Conservation (phyloP, 2,888 invertebrate genomes). For the Odontocolon sp. region DNA sequence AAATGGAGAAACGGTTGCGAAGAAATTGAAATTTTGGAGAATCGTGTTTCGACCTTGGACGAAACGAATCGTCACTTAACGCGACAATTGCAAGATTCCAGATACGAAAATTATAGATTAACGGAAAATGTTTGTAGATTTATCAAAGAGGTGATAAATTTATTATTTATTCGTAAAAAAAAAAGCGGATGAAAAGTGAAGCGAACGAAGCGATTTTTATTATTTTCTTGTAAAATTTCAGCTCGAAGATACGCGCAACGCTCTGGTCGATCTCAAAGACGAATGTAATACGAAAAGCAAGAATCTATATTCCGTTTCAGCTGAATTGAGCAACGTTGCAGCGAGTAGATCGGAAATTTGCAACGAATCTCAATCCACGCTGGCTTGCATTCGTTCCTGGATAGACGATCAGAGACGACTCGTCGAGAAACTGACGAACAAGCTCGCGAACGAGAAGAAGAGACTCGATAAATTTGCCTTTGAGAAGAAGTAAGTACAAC, state of each 20-base stretch:
- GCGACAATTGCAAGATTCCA: constrained; percentile 69
- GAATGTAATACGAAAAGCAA: constrained; percentile 72
- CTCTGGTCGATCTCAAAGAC: constrained; percentile 69
- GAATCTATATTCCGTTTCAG: constrained; percentile 71
- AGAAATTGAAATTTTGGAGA: constrained; percentile 65
- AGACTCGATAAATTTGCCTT: constrained; percentile 66
- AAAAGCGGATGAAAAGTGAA: not conserved
- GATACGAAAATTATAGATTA: constrained; percentile 66
- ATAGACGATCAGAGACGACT: constrained; percentile 72
- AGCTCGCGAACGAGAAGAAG: constrained; percentile 70
- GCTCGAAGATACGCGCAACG: constrained; percentile 72
- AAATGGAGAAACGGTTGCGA: constrained; percentile 50
- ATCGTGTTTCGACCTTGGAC: constrained; percentile 66
- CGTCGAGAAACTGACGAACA: constrained; percentile 64
- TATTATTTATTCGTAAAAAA: not conserved
- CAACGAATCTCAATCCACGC: constrained; percentile 73
- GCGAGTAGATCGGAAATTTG: constrained; percentile 72
- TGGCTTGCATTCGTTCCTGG: constrained; percentile 72
- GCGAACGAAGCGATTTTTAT: not conserved
- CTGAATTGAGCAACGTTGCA: constrained; percentile 72
- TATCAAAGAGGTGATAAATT: constrained; percentile 66
- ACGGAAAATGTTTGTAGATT: constrained; percentile 71
- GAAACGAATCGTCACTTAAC: constrained; percentile 66
- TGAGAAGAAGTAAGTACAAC: constrained; percentile 72
- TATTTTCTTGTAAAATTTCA: constrained; percentile 53